Conservation (phyloP, 2,113 vertebrate genomes). For the Oceanodroma tethys region DNA sequence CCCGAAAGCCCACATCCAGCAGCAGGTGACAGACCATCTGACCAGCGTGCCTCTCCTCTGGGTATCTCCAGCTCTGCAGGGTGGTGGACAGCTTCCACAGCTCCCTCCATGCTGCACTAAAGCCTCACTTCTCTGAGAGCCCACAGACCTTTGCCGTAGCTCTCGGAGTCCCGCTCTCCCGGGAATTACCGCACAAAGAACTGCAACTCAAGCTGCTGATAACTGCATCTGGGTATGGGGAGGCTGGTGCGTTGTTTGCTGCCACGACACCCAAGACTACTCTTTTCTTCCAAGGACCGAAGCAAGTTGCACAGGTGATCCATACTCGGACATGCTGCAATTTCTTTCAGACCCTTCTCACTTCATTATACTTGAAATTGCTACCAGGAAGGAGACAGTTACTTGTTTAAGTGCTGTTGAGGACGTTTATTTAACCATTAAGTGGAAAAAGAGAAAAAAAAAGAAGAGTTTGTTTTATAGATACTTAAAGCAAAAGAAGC, state of each 20-base stretch:
- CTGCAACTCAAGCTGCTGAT: neutral
- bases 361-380: neutral
- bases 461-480: neutral
- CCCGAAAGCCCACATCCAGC: neutral
- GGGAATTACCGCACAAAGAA: neutral
- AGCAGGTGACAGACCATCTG: neutral
- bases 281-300: neutral
- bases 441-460: too few species aligned
- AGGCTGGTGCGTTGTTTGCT: neutral
- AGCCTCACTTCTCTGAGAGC: neutral
- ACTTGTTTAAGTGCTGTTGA: neutral
- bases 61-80: neutral
- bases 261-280: neutral
- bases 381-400: neutral
- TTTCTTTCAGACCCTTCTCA: neutral
- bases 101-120: accelerated
- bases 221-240: neutral
- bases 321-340: neutral
- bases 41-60: too few species aligned
- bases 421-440: neutral
- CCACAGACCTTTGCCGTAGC: neutral
- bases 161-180: neutral
- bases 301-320: neutral
- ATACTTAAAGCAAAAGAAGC: neutral
- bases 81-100: neutral